Conservation (phyloP, 1,140 invertebrate genomes). For the Euura saliciscinereae region DNA sequence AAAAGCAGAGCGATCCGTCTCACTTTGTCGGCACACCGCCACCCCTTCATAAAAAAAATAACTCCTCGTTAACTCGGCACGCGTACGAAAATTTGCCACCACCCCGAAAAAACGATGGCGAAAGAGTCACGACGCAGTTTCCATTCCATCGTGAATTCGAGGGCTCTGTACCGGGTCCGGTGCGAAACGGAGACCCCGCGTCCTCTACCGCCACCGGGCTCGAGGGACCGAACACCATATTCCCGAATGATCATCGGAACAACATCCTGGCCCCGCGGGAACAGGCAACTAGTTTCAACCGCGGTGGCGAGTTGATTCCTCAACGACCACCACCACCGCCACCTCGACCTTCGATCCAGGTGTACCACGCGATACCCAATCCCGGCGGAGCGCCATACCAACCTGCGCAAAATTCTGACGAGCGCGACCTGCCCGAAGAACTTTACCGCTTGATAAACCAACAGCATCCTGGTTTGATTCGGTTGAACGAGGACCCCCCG, state of each 20-base stretch:
- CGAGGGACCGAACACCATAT: neutral
- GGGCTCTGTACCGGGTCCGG: neutral
- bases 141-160: neutral
- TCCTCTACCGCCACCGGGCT: neutral
- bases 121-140: neutral
- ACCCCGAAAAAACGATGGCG: too few species aligned
- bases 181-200: neutral
- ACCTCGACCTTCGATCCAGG: neutral
- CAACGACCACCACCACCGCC: too few species aligned
- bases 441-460: conserved; percentile 49
- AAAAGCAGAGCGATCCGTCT: too few species aligned
- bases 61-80: neutral
- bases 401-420: too few species aligned
- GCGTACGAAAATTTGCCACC: neutral
- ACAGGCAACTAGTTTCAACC: too few species aligned
- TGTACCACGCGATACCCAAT: neutral
- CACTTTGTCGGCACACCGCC: too few species aligned
- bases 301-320: too few species aligned
- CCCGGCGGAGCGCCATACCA: too few species aligned
- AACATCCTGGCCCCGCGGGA: neutral
- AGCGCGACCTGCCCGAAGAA: conserved; percentile 41
- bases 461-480: conserved; percentile 48
- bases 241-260: neutral
- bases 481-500: conserved; percentile 39
- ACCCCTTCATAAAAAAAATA: too few species aligned